Evolutionary conservation across 2,888 invertebrate species (phyloP), one percentile per base, ranked within the genome.

Genomic region (Brassicogethes aeneus): DNA sequence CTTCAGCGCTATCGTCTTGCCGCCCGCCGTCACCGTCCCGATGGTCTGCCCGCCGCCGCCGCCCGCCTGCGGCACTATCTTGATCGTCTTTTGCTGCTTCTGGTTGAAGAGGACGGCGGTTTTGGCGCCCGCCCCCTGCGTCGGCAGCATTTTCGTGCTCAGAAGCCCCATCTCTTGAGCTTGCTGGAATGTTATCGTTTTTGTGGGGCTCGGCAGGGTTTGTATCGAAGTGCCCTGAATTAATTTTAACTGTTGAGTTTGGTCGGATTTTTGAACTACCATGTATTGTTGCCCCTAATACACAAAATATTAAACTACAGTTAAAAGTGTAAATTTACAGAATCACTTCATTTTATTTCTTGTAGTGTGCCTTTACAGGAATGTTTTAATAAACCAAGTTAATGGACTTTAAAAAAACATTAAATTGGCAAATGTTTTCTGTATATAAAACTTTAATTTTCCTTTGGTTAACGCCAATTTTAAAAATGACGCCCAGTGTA

Each of bases 111-210:
- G 43, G n/a, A 66, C 55, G 2, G 68, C 68, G 48, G 71, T 70
- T 46, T 74, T 75, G 1, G 55, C 48, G 3, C 66, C 61, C 5
- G 48, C 50, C 3, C 42, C 44, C 31, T 56, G 52, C 2, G 71
- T 66, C 17, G 71, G 62, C 15, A 75, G 42, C 36, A 76, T 45
- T 17, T 75, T 66, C 55, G 76, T 74, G 3, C 70, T 59, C 14
- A 77, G 51, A 16, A 78, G 60, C 15, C 78, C 78, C 73, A 79
- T 74, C 55, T 78, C 76, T 50, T 77, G 75, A 1, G 80, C 79
- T 57, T 80, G 78, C 30, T 77, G 75, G 37, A 81, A 63, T 8
- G 80, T 79, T 35, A 80, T 75, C 1, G 80, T 77, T 63, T 80
- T 80, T 3, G 77, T 65, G 1, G 71, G 65, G 39, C 62, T 67